Evolutionary conservation across 1,140 invertebrate genomes (phyloP).

Genomic region (Bombus consobrinus): DNA sequence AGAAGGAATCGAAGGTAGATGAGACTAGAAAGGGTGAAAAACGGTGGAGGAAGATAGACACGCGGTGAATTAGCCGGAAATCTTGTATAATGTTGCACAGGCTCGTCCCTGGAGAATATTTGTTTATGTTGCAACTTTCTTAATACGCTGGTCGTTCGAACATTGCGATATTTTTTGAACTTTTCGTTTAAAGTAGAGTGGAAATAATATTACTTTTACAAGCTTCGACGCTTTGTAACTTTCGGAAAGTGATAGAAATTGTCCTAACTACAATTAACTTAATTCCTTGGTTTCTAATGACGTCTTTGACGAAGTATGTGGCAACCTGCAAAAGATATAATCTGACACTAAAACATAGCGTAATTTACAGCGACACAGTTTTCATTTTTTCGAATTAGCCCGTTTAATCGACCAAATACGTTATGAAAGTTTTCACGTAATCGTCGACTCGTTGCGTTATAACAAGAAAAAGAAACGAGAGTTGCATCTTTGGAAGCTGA

Average conservation of each 20-base stretch:
- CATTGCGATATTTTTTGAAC: no score
- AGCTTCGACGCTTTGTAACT: not conserved
- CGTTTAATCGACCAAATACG: not conserved
- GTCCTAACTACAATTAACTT: not conserved
- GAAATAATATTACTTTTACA: not conserved
- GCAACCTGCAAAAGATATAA: not conserved
- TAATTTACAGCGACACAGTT: no score
- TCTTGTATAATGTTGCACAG: not conserved
- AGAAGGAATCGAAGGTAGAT: constrained; percentile 20
- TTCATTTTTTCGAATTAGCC: no score
- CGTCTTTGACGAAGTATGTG: not conserved
- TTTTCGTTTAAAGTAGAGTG: no score
- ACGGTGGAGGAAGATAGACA: constrained; percentile 2
- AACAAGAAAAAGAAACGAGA: no score
- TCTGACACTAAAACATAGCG: not conserved
- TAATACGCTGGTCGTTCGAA: no score
- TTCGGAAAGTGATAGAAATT: not conserved
- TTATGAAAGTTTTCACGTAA: no score
- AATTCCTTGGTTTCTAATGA: not conserved
- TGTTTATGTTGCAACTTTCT: not conserved
- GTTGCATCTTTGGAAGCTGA: not conserved
- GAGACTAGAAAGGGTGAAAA: constrained; percentile 42
- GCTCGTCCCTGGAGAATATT: not conserved
- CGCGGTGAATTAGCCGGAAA: constrained; percentile 75
- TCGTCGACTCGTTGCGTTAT: not conserved